phyloP scores from a whole-genome alignment of 2,888 invertebrate species.

The Autographa gamma region DNA sequence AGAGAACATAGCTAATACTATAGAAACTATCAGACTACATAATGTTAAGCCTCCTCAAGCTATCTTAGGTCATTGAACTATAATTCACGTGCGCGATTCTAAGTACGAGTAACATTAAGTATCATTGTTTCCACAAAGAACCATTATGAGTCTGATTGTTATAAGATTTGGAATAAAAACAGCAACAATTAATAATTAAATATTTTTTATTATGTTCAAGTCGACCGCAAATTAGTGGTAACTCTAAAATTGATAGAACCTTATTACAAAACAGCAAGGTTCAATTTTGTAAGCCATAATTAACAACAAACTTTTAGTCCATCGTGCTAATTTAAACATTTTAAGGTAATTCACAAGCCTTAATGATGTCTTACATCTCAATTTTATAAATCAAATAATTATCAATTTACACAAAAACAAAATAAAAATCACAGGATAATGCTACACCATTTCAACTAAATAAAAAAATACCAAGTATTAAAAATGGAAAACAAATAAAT shows the following conservation, averaged over 20 bases:
- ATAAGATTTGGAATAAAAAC: conserved; percentile 23
- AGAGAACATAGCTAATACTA: neutral
- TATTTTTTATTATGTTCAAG: conserved; percentile 37
- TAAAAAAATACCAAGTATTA: neutral
- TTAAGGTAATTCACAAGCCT: conserved; percentile 53
- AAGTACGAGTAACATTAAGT: neutral
- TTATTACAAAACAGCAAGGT: neutral
- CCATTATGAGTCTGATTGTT: neutral
- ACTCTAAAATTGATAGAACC: neutral
- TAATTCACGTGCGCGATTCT: neutral
- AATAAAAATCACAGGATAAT: neutral
- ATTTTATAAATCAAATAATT: neutral
- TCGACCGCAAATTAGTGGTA: neutral
- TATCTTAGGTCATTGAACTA: neutral
- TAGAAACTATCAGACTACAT: neutral
- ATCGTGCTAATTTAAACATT: conserved; percentile 24
- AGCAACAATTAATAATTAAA: conserved; percentile 14
- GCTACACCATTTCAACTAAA: neutral
- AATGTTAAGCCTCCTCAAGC: neutral
- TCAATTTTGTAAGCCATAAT: neutral
- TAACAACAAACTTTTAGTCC: neutral
- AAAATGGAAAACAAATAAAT: neutral
- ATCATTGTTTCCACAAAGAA: neutral
- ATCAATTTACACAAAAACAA: too few relatives aligned
- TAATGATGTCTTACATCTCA: conserved; percentile 5